Conservation (phyloP, 2,113 vertebrate genomes). For the Anarrhichthys ocellatus region DNA sequence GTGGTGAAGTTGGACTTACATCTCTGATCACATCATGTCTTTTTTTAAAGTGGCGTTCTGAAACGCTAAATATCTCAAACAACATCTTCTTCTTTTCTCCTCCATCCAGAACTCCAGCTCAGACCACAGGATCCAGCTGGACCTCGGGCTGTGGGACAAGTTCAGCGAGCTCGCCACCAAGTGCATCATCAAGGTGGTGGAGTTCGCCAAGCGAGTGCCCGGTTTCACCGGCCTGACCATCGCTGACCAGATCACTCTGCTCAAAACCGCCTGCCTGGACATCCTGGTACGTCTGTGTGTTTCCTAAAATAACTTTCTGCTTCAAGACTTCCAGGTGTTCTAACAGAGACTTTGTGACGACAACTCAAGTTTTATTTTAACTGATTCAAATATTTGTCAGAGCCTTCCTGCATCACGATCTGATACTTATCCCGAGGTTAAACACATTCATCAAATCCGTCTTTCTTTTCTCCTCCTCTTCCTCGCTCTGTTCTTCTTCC, state of each 20-base stretch:
- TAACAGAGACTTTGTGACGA: not conserved
- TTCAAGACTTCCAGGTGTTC: too few relatives aligned
- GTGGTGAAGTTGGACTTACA: not conserved
- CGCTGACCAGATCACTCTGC: slow-evolving; percentile 95
- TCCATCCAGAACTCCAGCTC: slow-evolving; percentile 91
- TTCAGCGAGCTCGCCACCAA: slow-evolving; percentile 99
- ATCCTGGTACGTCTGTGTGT: slow-evolving; percentile 84
- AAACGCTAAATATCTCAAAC: not conserved
- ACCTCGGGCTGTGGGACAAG: slow-evolving; percentile 98
- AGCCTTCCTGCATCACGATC: too few relatives aligned
- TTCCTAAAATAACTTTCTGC: not conserved
- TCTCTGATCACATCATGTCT: not conserved
- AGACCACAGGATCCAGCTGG: slow-evolving; percentile 94
- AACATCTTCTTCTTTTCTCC: slow-evolving; percentile 53
- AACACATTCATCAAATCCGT: not conserved
- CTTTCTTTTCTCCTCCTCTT: not conserved
- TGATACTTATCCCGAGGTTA: not conserved
- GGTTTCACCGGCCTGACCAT: slow-evolving; percentile 96
- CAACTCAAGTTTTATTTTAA: not conserved
- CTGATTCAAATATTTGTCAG: too few relatives aligned
- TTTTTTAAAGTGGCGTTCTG: not conserved
- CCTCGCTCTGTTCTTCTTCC: not conserved
- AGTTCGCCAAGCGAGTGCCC: slow-evolving; percentile 97
- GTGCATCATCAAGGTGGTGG: slow-evolving; percentile 99
- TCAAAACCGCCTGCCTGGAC: slow-evolving; percentile 96